A percentile compares a stretch with the other conserved stretches of the same genome.
Evolutionary conservation across 2,888 invertebrate genomes (phyloP).

Genomic region (Ctenicera cuprea): DNA sequence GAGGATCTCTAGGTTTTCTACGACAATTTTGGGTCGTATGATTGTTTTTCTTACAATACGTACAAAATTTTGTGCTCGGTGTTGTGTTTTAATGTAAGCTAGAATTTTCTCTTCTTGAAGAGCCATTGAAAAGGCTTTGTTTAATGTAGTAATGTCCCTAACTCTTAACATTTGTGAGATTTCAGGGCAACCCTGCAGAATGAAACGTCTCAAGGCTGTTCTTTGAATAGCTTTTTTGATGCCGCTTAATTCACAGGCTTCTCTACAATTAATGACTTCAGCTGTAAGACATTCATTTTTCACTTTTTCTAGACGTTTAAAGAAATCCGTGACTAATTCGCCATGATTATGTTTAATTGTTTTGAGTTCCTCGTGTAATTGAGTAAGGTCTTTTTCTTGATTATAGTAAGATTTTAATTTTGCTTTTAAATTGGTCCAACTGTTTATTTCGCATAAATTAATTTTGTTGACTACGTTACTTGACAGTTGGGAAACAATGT

Average conservation of each 20-base stretch:
- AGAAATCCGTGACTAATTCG: slow-evolving; percentile 47
- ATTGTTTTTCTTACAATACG: too few relatives aligned
- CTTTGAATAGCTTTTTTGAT: too few relatives aligned
- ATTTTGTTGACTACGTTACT: slow-evolving; percentile 12
- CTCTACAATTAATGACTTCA: slow-evolving; percentile 12
- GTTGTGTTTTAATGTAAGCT: too few relatives aligned
- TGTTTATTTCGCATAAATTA: neutral
- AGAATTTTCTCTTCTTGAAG: too few relatives aligned
- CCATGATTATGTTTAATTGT: slow-evolving; percentile 45
- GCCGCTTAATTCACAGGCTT: slow-evolving; percentile 22
- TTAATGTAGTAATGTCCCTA: slow-evolving; percentile 40
- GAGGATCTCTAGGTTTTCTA: slow-evolving; percentile 5
- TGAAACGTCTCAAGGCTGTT: too few relatives aligned
- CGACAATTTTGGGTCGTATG: slow-evolving; percentile 30
- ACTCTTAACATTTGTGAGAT: too few relatives aligned
- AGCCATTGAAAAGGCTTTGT: slow-evolving; percentile 46
- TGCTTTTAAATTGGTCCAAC: neutral
- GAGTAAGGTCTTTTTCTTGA: neutral
- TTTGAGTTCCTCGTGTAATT: slow-evolving; percentile 48
- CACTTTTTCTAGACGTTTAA: too few relatives aligned
- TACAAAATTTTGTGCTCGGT: too few relatives aligned
- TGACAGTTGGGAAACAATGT: slow-evolving; percentile 1
- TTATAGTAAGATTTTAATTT: too few relatives aligned
- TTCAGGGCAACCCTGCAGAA: too few relatives aligned
- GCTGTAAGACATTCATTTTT: too few relatives aligned